Base-by-base conservation (phyloP, 2,888 invertebrate genomes). In the Willowsia nigromaculata region DNA sequence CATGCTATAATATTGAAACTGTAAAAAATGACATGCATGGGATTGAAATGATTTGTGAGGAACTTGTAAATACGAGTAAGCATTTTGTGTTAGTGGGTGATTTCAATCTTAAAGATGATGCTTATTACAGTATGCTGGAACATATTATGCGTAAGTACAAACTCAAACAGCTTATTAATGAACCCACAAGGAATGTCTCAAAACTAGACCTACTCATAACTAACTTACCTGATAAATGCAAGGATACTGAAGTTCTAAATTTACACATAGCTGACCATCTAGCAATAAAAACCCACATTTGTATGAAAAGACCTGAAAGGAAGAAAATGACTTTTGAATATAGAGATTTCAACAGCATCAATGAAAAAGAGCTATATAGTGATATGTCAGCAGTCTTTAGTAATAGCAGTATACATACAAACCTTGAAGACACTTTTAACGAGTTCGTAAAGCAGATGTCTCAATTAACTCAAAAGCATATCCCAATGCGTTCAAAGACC, bases 231-330 rank as follows among this genome's bases (percentile, higher is more conserved):
- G 33, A 22, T 3, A 4, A 3, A 6, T 65, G 76, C 9, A 18
- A 0, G 0, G 1, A 22, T 0, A 43, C 53, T 0, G 27, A 33
- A n/a, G 84, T 88, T 0, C 5, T 11, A 0, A 40, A 88, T 0
- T 53, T 30, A 13, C 84, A 78, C n/a, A 43, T 88, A 25, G 62
- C 88, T 0, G 88, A 88, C 30, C 88, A 88, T 25, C 5, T 6
- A 11, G 76, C 65, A 2, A 15, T 78, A 0, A 15, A 7, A 0
- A 50, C 65, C 0, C 0, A 4, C 7, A 25, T 88, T 7, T 50
- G 50, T 7, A 27, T 50, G 0, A 18, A n/a, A 22, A 83, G 78
- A 11, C 50, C 62, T 1, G 0, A 11, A 25, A 22, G n/a, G 0
- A 9, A 25, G 0, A 47, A 62, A 22, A 84, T 15, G 11, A 56